Evolutionary conservation across 2,888 invertebrate species (phyloP).

Genomic region (Pyrocoelia pectoralis): DNA sequence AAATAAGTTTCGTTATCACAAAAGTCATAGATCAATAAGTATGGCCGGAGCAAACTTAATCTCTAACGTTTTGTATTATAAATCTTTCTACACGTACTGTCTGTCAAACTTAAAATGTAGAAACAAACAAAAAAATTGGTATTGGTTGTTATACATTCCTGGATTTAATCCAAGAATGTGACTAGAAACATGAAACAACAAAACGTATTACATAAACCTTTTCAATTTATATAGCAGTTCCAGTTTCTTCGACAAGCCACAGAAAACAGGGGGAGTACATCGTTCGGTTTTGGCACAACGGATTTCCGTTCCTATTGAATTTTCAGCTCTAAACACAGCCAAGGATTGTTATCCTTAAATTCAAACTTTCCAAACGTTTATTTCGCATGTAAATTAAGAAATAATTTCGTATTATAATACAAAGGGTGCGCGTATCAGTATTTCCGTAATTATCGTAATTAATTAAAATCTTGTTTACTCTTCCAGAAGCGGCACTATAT

Average conservation of each 20-base stretch:
- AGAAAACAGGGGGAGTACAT: constrained; percentile 24
- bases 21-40: constrained; percentile 41
- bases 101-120: neutral
- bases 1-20: constrained; percentile 45
- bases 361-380: constrained; percentile 17
- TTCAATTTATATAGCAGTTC: constrained; percentile 32
- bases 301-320: constrained; percentile 25
- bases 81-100: neutral
- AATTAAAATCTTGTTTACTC: too few species aligned
- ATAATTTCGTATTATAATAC: too few species aligned
- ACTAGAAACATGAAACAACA: constrained; percentile 27
- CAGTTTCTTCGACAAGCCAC: constrained; percentile 29
- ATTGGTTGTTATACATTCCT: constrained; percentile 16
- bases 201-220: constrained; percentile 29
- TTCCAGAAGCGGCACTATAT: too few species aligned
- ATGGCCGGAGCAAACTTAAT: neutral
- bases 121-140: neutral
- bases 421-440: too few species aligned
- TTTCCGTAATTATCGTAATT: too few species aligned
- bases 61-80: constrained; percentile 2
- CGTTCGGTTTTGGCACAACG: constrained; percentile 28
- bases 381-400: constrained; percentile 13
- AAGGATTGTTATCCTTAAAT: constrained; percentile 24
- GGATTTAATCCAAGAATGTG: constrained; percentile 25
- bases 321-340: constrained; percentile 23